Evolutionary conservation across 2,888 invertebrate species (phyloP), one percentile per base, ranked within the genome.

Genomic region (Sinotaia quadrata): DNA sequence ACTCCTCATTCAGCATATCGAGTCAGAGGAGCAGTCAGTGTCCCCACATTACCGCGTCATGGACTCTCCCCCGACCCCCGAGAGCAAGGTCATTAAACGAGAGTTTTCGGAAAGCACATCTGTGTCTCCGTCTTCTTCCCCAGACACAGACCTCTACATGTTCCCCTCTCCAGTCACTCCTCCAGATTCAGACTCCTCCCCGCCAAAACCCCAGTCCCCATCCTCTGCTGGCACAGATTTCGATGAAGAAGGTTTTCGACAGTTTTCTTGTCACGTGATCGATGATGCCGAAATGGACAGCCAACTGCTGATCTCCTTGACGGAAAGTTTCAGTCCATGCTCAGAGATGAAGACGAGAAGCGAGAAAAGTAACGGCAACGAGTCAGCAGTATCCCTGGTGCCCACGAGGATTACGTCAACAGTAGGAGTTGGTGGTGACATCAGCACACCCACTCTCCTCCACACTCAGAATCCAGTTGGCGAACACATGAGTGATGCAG

Each of bases 141-240:
- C 83, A 2, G 84, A 84, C 58, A 73, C 81, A 57, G 83, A 84
- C 27, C 70, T 81, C 7, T 84, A 84, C 72, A 78, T 80, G 54
- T 86, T 82, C 74, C 85, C 85, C 5, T 85, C 84, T 2, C 85
- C 86, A 0, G 85, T 84, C 27, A 84, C 85, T 0, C 84, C 86
- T 0, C 85, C 85, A 7, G 85, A 85, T 58, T 82, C 83, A 0
- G 85, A 84, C 61, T 79, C 81, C 7, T 85, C 86, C 2, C 86
- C 86, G 24, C 86, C 86, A 7, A 82, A 84, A 63, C 85, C 86
- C 18, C 83, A 82, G 57, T 86, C 86, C 3, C 86, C 86, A 1
- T 85, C 84, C 15, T 84, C 83, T 0, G 75, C 79, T 1, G 81
- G 81, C n/a, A 80, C 80, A 1, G 82, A 83, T 63, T 76, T 79